A percentile compares a stretch with the other conserved stretches of the same genome.
These are phyloP conservation scores for Melospiza georgiana DNA, from an alignment of 2,113 vertebrate species.

Conservation along the genomic window DNA sequence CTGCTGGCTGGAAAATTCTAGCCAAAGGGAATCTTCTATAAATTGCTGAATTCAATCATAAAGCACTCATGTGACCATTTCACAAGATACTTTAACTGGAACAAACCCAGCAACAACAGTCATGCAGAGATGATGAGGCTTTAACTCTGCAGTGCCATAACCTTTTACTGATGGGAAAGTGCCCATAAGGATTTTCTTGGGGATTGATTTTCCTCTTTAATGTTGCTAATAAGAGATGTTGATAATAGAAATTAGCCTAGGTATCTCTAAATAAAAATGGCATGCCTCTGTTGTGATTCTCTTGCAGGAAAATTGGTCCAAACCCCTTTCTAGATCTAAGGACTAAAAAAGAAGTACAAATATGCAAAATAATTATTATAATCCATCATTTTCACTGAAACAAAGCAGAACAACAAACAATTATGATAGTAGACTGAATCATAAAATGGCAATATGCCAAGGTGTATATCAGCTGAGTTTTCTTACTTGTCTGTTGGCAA, in stretches of 20 bases:
- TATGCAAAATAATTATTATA: constrained; percentile 16
- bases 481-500: constrained; percentile 21
- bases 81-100: not conserved
- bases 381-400: constrained; percentile 22
- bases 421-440: not conserved
- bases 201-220: constrained; percentile 15
- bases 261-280: not conserved
- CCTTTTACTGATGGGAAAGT: not conserved
- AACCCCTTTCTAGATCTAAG: constrained; percentile 7
- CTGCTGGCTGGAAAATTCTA: not conserved
- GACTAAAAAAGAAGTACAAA: not conserved
- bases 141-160: not conserved
- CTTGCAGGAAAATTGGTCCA: not conserved
- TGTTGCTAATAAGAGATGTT: not conserved
- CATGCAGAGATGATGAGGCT: not conserved
- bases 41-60: not conserved
- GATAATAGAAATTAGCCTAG: constrained; percentile 6
- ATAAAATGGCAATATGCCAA: constrained; percentile 6
- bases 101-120: not conserved
- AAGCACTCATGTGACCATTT: not conserved
- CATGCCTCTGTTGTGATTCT: not conserved
- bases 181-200: not conserved
- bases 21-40: not conserved
- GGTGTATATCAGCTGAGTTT: not conserved
- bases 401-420: constrained; percentile 33